Base-by-base conservation (phyloP, 2,113 vertebrate genomes). In the Dolichotis patagonum region DNA sequence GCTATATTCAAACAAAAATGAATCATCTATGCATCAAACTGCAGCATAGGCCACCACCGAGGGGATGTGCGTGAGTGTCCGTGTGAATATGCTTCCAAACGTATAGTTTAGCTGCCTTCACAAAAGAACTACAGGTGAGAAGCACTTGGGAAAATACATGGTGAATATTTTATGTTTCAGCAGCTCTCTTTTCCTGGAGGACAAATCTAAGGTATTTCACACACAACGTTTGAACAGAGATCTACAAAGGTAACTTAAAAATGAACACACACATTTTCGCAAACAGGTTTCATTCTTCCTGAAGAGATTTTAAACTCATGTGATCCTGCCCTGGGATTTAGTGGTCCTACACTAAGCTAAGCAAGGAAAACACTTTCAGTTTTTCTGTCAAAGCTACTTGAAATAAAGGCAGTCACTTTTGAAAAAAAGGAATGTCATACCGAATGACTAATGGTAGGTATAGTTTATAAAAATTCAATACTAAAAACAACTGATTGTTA, bases 261-360 rank as follows among this genome's bases (percentile, higher is more conserved):
- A 94, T 89, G 85, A 84, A 96, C 43, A 93, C 30, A 93, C 58
- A 85, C 7, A 12, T 96, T 93, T 97, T 91, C 90, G 71, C 54
- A 94, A 97, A 97, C 63, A 91, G 71, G n/a, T 94, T 96, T 94
- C 43, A 88, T 96, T 91, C 52, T 94, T 97, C 81, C 67, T 63
- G 80, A 88, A 97, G 97, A 92, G 52, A 87, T 85, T 96, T 92
- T 87, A 94, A 96, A 96, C 95, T 94, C 85, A 24, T 67, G 17
- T 95, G 90, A 90, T 88, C 71, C 65, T 96, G 77, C 28, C 67
- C 32, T 96, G 94, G 77, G 93, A 97, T 58, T 97, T 90, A 78
- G 90, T 85, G 56, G 60, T 67, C 46, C 30, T 93, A 46, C 1
- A 26, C 54, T 90, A 62, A 93, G 38, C 91, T 95, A 60, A 80